Conservation (phyloP, 2,888 invertebrate species). For the Amphimallon solstitiale region DNA sequence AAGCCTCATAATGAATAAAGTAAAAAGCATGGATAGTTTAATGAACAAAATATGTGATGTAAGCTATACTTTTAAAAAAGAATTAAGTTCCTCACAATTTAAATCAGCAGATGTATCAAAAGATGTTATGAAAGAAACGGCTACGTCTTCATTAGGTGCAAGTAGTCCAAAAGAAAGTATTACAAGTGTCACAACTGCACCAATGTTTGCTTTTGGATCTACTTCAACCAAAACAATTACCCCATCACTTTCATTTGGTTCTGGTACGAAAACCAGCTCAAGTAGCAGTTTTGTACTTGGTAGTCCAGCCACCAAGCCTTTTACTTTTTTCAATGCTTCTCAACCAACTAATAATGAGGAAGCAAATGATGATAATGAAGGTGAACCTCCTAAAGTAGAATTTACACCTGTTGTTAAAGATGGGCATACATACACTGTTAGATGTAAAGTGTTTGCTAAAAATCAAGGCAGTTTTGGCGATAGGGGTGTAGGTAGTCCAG, state of each 20-base stretch:
- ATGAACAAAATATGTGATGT: slow-evolving; percentile 12
- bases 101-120: slow-evolving; percentile 16
- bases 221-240: slow-evolving; percentile 17
- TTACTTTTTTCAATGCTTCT: slow-evolving; percentile 68
- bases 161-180: slow-evolving; percentile 35
- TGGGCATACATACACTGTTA: slow-evolving; percentile 83
- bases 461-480: slow-evolving; percentile 82
- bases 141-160: background rate
- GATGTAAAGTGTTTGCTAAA: slow-evolving; percentile 92
- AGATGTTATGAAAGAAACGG: background rate
- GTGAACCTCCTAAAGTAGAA: slow-evolving; percentile 88
- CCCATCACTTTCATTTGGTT: slow-evolving; percentile 13
- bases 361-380: slow-evolving; percentile 76
- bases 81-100: slow-evolving; percentile 34
- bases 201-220: slow-evolving; percentile 50
- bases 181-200: slow-evolving; percentile 52
- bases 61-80: slow-evolving; percentile 12
- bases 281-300: slow-evolving; percentile 71
- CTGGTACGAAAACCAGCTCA: slow-evolving; percentile 23
- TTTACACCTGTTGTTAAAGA: slow-evolving; percentile 88
- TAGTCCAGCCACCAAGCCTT: slow-evolving; percentile 71
- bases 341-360: slow-evolving; percentile 61
- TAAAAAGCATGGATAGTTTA: slow-evolving; percentile 26
- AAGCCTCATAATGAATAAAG: slow-evolving; percentile 48
- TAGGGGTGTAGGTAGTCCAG: slow-evolving; percentile 81